phyloP scores from a whole-genome alignment of 2,113 vertebrate species.

The Caranx ignobilis region DNA sequence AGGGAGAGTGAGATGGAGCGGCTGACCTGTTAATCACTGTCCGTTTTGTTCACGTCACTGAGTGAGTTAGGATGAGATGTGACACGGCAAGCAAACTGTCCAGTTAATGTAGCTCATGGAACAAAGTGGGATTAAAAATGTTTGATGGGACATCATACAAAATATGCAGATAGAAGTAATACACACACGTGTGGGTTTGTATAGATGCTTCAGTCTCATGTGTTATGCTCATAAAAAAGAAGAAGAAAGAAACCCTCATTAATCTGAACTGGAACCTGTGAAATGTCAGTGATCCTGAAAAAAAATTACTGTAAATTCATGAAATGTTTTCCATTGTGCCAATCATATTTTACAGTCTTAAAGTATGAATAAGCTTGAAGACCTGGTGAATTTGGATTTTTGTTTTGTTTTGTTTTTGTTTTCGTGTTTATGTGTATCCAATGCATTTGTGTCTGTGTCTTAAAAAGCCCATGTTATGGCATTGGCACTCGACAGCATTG shows the following conservation, averaged over 20 bases:
- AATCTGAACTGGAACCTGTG: slow-evolving; percentile 79
- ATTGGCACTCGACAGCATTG: slow-evolving; percentile 66
- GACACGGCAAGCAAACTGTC: slow-evolving; percentile 54
- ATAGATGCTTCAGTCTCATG: slow-evolving; percentile 67
- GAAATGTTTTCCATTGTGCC: slow-evolving; percentile 69
- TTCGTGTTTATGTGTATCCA: slow-evolving; percentile 72
- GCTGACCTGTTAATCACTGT: slow-evolving; percentile 72
- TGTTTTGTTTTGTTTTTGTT: slow-evolving; percentile 26
- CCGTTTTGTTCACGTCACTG: slow-evolving; percentile 59
- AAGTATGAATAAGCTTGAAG: slow-evolving; percentile 79
- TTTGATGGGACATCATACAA: slow-evolving; percentile 40
- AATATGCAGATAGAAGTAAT: slow-evolving; percentile 49
- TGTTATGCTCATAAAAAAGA: slow-evolving; percentile 28
- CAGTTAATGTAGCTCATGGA: slow-evolving; percentile 61
- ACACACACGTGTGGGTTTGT: slow-evolving; percentile 55
- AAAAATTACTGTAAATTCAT: slow-evolving; percentile 64
- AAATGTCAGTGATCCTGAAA: slow-evolving; percentile 66
- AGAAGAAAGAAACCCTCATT: slow-evolving; percentile 40
- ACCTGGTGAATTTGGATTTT: slow-evolving; percentile 71
- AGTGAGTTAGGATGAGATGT: slow-evolving; percentile 32
- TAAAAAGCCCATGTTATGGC: slow-evolving; percentile 72
- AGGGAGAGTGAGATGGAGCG: slow-evolving; percentile 35
- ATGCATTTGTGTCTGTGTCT: slow-evolving; percentile 77
- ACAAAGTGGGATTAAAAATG: slow-evolving; percentile 53
- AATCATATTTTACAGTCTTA: slow-evolving; percentile 77